Base-by-base conservation (phyloP, 2,888 invertebrate species). In the Eristalis pertinax region DNA sequence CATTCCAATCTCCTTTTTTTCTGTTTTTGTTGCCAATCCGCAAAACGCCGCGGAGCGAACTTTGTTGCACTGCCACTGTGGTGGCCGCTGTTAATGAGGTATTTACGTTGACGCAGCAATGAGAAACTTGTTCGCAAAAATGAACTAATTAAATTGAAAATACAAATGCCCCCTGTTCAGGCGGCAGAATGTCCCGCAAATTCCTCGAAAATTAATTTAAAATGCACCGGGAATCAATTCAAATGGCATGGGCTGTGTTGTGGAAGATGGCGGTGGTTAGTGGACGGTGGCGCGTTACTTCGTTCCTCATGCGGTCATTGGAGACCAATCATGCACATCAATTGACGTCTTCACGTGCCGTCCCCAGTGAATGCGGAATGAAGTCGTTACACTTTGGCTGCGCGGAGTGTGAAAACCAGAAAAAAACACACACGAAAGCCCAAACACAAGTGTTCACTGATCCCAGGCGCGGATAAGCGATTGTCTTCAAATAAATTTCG, bases 101-200 rank as follows among this genome's bases (percentile, higher is more conserved):
- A 79, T 84, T 80, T 75, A 79, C 29, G 29, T 58, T 26, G 73
- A 64, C 38, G 56, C 65, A 65, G 38, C 26, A 60, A 67, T 64
- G 22, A 56, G 70, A 67, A 80, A 41, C 38, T 56, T 67, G 70
- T 62, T 72, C 43, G 32, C 15, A 15, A 69, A 56, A 77, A 62
- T 38, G 56, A 32, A 72, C 80, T 84, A 84, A 81, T 84, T 84
- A 84, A 84, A 76, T 68, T 72, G 75, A 38, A 70, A 80, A 68
- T 63, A 56, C 22, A 72, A 56, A 26, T 63, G 63, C 32, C 26
- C 29, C 70, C 58, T 75, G 75, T 72, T 62, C 50, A 22, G 35
- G 41, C 35, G 15, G 8, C 8, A n/a, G 60, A 76, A 68, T 13
- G 29, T n/a, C 26, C 56, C 38, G 67, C 41, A 35, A 81, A 76